These are phyloP conservation scores for Dendroctonus ponderosae DNA, from an alignment of 1,140 invertebrate species.

Conservation along the genomic window DNA sequence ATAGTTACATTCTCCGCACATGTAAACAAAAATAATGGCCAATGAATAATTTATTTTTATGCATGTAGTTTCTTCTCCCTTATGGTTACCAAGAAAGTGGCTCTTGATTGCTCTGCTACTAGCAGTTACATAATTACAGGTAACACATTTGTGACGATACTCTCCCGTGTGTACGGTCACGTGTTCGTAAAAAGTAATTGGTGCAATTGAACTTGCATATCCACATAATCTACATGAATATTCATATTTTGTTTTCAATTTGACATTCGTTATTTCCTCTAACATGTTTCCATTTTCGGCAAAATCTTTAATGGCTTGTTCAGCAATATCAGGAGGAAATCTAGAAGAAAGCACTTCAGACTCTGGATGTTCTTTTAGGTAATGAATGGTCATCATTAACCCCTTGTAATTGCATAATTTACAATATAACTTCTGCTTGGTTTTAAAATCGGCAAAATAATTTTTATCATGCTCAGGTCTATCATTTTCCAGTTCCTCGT, in stretches of 20 bases:
- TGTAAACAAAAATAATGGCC: slow-evolving; percentile 58
- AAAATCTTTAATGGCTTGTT: slow-evolving; percentile 51
- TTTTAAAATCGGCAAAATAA: slow-evolving; percentile 39
- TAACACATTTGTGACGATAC: slow-evolving; percentile 61
- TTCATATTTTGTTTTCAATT: slow-evolving; percentile 27
- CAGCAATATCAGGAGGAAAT: slow-evolving; percentile 54
- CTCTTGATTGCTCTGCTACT: slow-evolving; percentile 51
- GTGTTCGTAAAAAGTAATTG: slow-evolving; percentile 55
- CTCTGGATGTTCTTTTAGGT: slow-evolving; percentile 60
- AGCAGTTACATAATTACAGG: slow-evolving; percentile 55
- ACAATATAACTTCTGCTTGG: slow-evolving; percentile 53
- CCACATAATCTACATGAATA: slow-evolving; percentile 43
- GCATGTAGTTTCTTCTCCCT: slow-evolving; percentile 20
- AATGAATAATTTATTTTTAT: slow-evolving; percentile 26
- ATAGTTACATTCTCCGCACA: slow-evolving; percentile 67
- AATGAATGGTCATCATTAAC: slow-evolving; percentile 65
- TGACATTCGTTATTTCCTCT: slow-evolving; percentile 22
- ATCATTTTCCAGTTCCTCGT: neutral
- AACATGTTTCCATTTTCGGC: slow-evolving; percentile 30
- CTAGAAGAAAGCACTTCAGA: slow-evolving; percentile 65
- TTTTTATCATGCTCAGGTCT: slow-evolving; percentile 38
- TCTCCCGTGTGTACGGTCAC: slow-evolving; percentile 72
- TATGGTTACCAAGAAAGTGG: slow-evolving; percentile 46
- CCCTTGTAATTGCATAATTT: slow-evolving; percentile 60
- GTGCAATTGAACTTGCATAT: slow-evolving; percentile 29